Conservation (phyloP, 2,888 invertebrate species). For the Camptogramma bilineatum region DNA sequence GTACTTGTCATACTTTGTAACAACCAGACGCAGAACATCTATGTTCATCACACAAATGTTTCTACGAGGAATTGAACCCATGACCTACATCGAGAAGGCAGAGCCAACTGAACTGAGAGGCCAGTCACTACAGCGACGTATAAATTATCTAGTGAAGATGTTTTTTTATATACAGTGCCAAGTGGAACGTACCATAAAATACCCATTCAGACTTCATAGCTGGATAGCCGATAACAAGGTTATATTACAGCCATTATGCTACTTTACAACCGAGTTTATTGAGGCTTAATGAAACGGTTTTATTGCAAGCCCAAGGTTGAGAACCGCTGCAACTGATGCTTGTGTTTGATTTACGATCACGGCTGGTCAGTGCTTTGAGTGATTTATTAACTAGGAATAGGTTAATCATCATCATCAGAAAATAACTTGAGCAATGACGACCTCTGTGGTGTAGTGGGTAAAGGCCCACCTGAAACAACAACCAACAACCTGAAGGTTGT, state of each 20-base stretch:
- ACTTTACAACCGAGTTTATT: slow-evolving; percentile 69
- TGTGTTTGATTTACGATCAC: slow-evolving; percentile 30
- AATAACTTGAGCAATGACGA: too few species aligned
- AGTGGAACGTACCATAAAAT: slow-evolving; percentile 52
- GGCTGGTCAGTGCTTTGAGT: slow-evolving; percentile 22
- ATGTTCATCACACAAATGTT: too few species aligned
- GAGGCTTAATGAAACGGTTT: slow-evolving; percentile 64
- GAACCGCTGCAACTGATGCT: slow-evolving; percentile 52
- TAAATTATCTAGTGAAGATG: background rate
- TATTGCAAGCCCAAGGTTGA: slow-evolving; percentile 57
- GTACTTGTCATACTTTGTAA: too few species aligned
- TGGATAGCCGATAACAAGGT: slow-evolving; percentile 64
- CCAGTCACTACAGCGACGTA: too few species aligned
- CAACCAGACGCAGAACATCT: too few species aligned
- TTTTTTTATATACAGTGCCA: slow-evolving; percentile 38
- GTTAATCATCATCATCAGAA: too few species aligned
- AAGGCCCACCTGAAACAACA: too few species aligned
- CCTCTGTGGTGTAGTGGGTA: too few species aligned
- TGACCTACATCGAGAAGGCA: too few species aligned
- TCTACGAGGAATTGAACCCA: too few species aligned
- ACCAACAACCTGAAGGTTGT: too few species aligned
- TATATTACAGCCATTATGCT: slow-evolving; percentile 66
- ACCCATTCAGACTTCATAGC: slow-evolving; percentile 54
- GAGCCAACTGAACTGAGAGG: too few species aligned
- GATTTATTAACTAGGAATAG: slow-evolving; percentile 22